A percentile compares a stretch with the other conserved stretches of the same genome.
These are phyloP conservation scores for Pantherophis vulpinus DNA, from an alignment of 2,797 vertebrate genomes.

Conservation along the genomic window DNA sequence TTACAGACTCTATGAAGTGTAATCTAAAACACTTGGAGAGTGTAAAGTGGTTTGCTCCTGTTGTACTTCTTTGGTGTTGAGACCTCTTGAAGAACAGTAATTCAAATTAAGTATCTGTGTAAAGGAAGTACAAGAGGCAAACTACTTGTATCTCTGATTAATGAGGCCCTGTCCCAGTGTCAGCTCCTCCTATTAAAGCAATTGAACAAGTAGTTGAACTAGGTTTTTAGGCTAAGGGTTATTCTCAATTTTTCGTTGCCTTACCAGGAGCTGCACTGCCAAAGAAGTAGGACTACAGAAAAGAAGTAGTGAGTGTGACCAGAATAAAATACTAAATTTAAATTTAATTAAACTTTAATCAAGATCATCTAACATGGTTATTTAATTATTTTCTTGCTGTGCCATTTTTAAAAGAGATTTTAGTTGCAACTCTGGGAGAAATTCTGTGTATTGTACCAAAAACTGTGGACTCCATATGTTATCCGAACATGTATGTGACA, in stretches of 20 bases:
- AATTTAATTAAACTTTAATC: not conserved
- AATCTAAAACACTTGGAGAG: not conserved
- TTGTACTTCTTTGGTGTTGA: not conserved
- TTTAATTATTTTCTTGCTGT: not conserved
- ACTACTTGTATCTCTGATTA: not conserved
- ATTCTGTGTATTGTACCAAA: not conserved
- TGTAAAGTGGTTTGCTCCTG: not conserved
- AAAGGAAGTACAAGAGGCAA: not conserved
- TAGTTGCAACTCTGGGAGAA: not conserved
- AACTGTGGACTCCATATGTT: not conserved
- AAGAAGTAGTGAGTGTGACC: not conserved
- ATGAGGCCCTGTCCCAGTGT: not conserved
- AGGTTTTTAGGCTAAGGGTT: not conserved
- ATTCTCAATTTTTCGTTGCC: not conserved
- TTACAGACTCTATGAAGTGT: not conserved
- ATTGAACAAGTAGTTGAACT: not conserved
- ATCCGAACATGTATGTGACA: not conserved
- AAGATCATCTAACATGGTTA: not conserved
- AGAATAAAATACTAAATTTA: not conserved
- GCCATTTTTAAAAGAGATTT: not conserved
- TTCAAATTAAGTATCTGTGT: not conserved
- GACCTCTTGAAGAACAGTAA: not conserved
- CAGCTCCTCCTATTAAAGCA: not conserved
- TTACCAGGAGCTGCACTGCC: not conserved
- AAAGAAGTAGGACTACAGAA: not conserved